Base-by-base conservation (phyloP, 37 sponge, comb jelly and placozoan species). In the Ianthella basta region DNA sequence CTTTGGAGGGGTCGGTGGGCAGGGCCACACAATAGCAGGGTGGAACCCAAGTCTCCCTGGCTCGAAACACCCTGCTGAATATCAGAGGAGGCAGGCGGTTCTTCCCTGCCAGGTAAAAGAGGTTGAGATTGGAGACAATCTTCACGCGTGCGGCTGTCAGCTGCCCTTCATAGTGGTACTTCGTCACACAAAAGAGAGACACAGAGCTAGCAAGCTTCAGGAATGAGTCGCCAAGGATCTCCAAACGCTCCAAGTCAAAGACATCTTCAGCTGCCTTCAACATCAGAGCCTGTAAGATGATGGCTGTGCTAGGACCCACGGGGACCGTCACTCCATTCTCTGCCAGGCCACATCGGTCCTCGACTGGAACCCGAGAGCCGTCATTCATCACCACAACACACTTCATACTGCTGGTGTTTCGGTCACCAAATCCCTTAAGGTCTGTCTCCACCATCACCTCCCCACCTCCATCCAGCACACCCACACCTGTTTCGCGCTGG, bases 171-270 rank as follows among this genome's bases (percentile, higher is more conserved):
- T 91, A 87, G 23, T 82, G 80, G 81, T 60, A 66, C 12, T 83
- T 54, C 23, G 83, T 87, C 5, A 85, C 79, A 57, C 73, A 83
- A 83, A 59, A 95, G 38, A 93, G 88, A 61, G 75, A 84, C 1
- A 89, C 80, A 29, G 92, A 82, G 14, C 92, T 91, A 3, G 91
- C 56, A 25, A 97, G 78, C 86, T 99, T 99, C 13, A 99, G 85
- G 82, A 97, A 94, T 18, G 94, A 85, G 68, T 99, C 99, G 3
- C 99, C 99, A 25, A 99, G 86, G 14, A 87, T 83, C 65, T 99
- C 99, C 59, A 94, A 88, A 57, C 97, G 86, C 80, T 99, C 99
- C 27, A 93, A 81, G 41, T 97, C 87, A 54, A 97, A 67, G 3
- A 72, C 75, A 55, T 94, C 99, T 5, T 88, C 83, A 84, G 96